phyloP scores from a whole-genome alignment of 2,888 invertebrate genomes.

The Aspidiotus rigidus region DNA sequence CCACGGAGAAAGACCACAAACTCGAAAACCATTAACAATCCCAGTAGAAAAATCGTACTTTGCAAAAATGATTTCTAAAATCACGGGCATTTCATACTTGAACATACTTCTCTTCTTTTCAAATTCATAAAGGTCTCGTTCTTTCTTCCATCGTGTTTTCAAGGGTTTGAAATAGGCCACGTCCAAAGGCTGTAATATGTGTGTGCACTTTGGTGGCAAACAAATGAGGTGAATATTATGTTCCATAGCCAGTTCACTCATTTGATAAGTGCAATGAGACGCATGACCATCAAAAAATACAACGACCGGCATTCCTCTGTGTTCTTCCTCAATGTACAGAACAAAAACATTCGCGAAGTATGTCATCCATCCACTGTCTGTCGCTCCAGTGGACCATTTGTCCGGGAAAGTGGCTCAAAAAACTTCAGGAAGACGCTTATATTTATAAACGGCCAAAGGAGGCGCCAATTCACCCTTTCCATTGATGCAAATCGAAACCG shows the following conservation, averaged over 20 bases:
- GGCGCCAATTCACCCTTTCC: background rate
- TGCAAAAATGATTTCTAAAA: constrained; percentile 1
- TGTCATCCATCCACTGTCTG: background rate
- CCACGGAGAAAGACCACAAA: background rate
- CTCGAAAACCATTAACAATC: background rate
- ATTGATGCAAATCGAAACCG: background rate
- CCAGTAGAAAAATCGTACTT: background rate
- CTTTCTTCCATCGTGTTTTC: background rate
- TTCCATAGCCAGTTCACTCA: background rate
- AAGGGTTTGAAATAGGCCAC: background rate
- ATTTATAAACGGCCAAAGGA: background rate
- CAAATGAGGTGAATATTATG: background rate
- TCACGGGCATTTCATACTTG: background rate
- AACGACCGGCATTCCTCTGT: background rate
- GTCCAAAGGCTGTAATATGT: background rate
- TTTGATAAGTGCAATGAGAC: background rate
- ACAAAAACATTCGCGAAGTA: constrained; percentile 2
- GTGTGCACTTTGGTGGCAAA: background rate
- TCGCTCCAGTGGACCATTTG: background rate
- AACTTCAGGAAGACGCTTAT: background rate
- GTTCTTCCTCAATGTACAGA: background rate
- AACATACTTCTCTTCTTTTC: background rate
- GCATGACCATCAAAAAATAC: constrained; percentile 10
- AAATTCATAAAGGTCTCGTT: constrained; percentile 6
- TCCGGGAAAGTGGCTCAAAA: background rate